Percentiles rank a stretch among this genome's conserved stretches.
phyloP scores from a whole-genome alignment of 1,140 invertebrate species.

The Lucilia cuprina region DNA sequence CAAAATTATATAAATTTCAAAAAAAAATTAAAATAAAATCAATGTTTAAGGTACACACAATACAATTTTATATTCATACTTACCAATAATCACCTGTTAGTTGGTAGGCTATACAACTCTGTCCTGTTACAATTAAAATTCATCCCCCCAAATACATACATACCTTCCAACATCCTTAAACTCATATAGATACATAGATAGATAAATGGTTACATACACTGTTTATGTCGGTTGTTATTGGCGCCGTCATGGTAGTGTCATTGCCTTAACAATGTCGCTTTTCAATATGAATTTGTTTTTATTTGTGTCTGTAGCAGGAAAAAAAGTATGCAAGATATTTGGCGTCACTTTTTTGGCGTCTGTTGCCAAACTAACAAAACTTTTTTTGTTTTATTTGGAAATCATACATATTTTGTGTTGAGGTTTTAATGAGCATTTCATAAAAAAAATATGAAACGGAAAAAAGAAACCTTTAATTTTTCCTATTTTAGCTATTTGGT shows the following conservation, averaged over 20 bases:
- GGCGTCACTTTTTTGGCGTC: constrained; percentile 9
- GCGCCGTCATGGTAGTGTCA: not conserved
- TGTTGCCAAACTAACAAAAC: constrained; percentile 3
- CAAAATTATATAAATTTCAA: no score
- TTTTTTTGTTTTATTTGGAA: not conserved
- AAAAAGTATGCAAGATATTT: not conserved
- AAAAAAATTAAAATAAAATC: not conserved
- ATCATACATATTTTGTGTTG: not conserved
- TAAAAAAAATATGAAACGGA: not conserved
- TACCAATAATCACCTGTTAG: not conserved
- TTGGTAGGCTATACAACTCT: not conserved
- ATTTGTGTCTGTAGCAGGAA: not conserved
- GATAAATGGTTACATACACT: not conserved
- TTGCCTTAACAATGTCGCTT: not conserved
- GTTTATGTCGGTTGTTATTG: constrained; percentile 9
- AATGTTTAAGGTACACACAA: not conserved
- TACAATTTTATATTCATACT: not conserved
- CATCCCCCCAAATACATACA: not conserved
- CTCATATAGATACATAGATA: no score
- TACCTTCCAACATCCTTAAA: not conserved
- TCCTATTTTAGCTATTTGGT: no score
- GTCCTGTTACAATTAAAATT: not conserved
- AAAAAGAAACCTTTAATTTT: not conserved
- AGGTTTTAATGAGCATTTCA: not conserved
- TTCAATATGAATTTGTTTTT: not conserved